Conservation (phyloP, 2,797 vertebrate species). For the Lindbergichthys nudifrons region DNA sequence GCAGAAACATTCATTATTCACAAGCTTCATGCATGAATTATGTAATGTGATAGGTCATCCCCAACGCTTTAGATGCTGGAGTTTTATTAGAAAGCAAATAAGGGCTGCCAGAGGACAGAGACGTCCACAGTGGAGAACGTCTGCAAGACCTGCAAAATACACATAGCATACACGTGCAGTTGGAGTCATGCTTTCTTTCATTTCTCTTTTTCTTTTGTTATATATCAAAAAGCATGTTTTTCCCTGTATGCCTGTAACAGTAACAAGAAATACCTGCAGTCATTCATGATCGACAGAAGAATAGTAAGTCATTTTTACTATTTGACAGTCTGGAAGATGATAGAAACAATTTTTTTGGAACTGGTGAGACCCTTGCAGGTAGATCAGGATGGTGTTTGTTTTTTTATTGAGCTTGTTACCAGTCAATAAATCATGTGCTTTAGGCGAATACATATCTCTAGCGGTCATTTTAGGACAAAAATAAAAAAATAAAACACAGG, state of each 20-base stretch:
- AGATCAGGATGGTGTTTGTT: background rate
- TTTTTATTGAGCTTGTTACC: constrained; percentile 3
- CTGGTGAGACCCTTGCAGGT: background rate
- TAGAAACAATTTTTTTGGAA: background rate
- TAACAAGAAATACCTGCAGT: background rate
- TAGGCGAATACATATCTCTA: background rate
- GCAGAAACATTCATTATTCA: constrained; percentile 79
- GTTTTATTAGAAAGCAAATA: constrained; percentile 58
- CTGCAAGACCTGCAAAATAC: background rate
- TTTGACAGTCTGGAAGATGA: background rate
- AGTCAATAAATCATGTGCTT: background rate
- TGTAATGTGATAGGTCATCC: constrained; percentile 70
- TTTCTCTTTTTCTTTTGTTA: background rate
- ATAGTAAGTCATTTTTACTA: background rate
- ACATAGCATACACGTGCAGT: background rate
- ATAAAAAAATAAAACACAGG: background rate
- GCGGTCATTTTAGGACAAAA: constrained; percentile 18
- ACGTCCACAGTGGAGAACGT: background rate
- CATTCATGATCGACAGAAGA: background rate
- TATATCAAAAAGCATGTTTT: constrained; percentile 2
- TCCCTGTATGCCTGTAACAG: background rate
- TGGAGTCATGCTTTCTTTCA: background rate
- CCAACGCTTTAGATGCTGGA: constrained; percentile 48
- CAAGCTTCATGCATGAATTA: constrained; percentile 67
- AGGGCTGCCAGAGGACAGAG: constrained; percentile 23